Conservation (phyloP, 2,797 vertebrate species). For the Cirrhinus molitorella region DNA sequence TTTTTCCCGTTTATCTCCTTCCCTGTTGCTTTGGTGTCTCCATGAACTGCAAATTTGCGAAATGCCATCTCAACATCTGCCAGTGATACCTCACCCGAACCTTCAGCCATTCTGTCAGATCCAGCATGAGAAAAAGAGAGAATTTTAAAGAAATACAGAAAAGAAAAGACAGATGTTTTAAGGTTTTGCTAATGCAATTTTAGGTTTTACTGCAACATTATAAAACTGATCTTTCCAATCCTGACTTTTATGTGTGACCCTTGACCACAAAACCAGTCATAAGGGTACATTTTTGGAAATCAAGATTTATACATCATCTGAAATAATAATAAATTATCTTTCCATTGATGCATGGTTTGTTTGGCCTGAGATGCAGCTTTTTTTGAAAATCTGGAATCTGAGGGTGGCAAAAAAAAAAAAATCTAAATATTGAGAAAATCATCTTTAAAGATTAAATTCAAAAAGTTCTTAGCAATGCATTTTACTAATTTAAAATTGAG, state of each 20-base stretch:
- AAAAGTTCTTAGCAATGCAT: no score
- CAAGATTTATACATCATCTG: no score
- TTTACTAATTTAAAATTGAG: no score
- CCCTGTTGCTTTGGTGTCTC: conserved; percentile 81
- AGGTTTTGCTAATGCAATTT: neutral
- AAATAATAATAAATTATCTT: no score
- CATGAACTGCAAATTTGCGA: conserved; percentile 82
- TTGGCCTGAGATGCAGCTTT: no score
- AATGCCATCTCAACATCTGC: conserved; percentile 80
- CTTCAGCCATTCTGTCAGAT: conserved; percentile 74
- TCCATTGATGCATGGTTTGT: no score
- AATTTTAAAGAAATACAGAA: neutral
- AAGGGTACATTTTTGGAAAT: no score
- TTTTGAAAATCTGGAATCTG: no score
- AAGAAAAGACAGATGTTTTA: neutral
- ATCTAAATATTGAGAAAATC: no score
- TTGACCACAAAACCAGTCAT: no score
- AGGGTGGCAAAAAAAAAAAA: no score
- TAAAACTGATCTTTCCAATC: neutral
- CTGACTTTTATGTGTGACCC: neutral
- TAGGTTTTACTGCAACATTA: neutral
- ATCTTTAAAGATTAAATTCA: no score
- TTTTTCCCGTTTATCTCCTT: conserved; percentile 88
- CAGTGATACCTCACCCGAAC: conserved; percentile 61
- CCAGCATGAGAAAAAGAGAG: neutral